Conservation (phyloP, 2,113 vertebrate species). For the Ceratotherium simum region DNA sequence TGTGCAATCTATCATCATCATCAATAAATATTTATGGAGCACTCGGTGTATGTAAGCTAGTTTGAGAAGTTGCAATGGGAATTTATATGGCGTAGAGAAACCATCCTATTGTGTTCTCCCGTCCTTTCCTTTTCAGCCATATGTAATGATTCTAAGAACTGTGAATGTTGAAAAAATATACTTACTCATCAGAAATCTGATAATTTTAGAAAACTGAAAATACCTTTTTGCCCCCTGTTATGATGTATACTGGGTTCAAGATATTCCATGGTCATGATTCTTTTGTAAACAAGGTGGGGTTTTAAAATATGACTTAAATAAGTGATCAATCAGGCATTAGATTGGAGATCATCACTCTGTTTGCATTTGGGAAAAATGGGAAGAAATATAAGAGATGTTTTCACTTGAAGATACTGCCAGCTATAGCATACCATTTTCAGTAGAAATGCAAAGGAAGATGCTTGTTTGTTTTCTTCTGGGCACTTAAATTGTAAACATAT, state of each 20-base stretch:
- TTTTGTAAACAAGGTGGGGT: neutral
- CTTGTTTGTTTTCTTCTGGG: slow-evolving; percentile 4
- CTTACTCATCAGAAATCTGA: neutral
- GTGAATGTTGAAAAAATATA: neutral
- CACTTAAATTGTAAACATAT: slow-evolving; percentile 25
- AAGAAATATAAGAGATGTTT: slow-evolving; percentile 33
- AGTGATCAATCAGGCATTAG: neutral
- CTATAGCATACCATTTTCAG: neutral
- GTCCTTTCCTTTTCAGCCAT: slow-evolving; percentile 29
- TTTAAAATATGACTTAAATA: slow-evolving; percentile 48
- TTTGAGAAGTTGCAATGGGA: slow-evolving; percentile 33
- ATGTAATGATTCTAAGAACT: neutral
- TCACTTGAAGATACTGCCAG: neutral
- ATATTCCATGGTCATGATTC: neutral
- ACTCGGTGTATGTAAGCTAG: neutral
- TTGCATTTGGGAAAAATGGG: neutral
- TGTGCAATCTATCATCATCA: slow-evolving; percentile 63
- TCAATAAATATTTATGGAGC: slow-evolving; percentile 52
- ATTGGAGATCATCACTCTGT: neutral
- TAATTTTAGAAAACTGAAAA: slow-evolving; percentile 58
- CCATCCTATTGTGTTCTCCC: neutral
- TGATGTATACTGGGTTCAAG: slow-evolving; percentile 22
- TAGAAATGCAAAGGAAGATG: neutral
- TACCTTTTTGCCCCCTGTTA: neutral
- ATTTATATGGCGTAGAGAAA: slow-evolving; percentile 50